Percentiles rank a stretch among this genome's conserved stretches.
phyloP scores from a whole-genome alignment of 2,113 vertebrate genomes.

The Psophia crepitans region DNA sequence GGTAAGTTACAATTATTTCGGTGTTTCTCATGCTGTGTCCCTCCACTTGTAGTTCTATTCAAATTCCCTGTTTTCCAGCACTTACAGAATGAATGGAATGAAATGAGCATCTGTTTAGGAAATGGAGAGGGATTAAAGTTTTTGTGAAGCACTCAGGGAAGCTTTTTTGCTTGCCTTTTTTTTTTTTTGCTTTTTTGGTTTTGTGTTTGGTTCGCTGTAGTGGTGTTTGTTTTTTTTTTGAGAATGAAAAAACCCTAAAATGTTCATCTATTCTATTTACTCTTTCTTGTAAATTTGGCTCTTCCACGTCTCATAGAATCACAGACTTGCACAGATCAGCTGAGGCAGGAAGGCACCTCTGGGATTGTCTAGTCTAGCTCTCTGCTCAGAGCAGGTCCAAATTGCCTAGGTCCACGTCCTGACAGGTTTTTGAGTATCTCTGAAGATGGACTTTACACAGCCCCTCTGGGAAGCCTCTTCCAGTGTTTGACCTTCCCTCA shows the following conservation, averaged over 20 bases:
- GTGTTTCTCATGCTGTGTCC: not conserved
- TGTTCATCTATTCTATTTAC: not conserved
- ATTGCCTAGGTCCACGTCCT: not conserved
- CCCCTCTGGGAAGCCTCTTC: not conserved
- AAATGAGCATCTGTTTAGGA: not conserved
- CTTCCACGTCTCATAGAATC: not conserved
- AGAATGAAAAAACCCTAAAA: not conserved
- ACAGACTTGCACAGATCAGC: not conserved
- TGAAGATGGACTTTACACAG: not conserved
- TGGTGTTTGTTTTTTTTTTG: not conserved
- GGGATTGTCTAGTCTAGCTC: not conserved
- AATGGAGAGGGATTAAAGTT: not conserved
- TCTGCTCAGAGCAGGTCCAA: not conserved
- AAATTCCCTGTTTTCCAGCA: not conserved
- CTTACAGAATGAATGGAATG: not conserved
- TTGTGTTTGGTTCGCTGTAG: too few species aligned
- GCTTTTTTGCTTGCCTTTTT: not conserved
- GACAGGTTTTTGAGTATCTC: not conserved
- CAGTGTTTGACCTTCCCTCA: not conserved
- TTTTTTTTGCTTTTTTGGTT: too few species aligned
- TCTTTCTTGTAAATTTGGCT: not conserved
- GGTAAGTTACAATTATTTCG: not conserved
- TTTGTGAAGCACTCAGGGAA: not conserved
- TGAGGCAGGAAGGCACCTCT: not conserved
- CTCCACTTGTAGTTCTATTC: not conserved